Base-by-base conservation (phyloP, 2,888 invertebrate genomes). In the Girardia tigrina region DNA sequence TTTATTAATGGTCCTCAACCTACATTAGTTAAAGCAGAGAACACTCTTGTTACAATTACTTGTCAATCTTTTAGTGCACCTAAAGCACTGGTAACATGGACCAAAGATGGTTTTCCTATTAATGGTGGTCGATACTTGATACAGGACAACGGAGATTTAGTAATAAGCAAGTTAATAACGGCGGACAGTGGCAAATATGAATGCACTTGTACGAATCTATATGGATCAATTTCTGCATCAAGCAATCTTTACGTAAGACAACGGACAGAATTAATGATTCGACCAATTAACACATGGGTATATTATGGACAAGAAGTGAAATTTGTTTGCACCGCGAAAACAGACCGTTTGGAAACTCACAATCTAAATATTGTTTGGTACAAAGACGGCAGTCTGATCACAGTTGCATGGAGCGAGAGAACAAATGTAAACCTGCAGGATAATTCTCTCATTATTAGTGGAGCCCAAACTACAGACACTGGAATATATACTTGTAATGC, bases 61-160 rank as follows among this genome's bases (percentile, higher is more conserved):
- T 98, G 98, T 84, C 88, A 90, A 78, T 94, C 95, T 75, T 91
- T 93, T 84, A 97, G 97, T 77, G 94, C 95, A 1, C 98, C 98
- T 20, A 90, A 90, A 82, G 97, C 98, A 0, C 88, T 89, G 80
- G 90, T 97, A 71, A 91, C 90, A 83, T 97, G 95, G 95, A 88
- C 90, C 75, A 80, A 81, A 73, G 80, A 81, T 28, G 79, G 78
- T 2, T 79, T 79, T 28, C 81, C 77, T 85, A 85, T 94, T 75
- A 94, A 94, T 29, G 94, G 94, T 6, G 94, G 94, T 26, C 88
- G 91, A 36, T 94, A 90, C 86, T 88, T 88, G 80, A 90, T 90
- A 71, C 86, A 89, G 29, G 84, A 88, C 0, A 88, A 88, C 72
- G 94, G 94, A 16, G 91, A 92, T 85, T 86, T 94, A 78, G 88